Evolutionary conservation across 2,797 vertebrate species (phyloP).

Genomic region (Salmo trutta): DNA sequence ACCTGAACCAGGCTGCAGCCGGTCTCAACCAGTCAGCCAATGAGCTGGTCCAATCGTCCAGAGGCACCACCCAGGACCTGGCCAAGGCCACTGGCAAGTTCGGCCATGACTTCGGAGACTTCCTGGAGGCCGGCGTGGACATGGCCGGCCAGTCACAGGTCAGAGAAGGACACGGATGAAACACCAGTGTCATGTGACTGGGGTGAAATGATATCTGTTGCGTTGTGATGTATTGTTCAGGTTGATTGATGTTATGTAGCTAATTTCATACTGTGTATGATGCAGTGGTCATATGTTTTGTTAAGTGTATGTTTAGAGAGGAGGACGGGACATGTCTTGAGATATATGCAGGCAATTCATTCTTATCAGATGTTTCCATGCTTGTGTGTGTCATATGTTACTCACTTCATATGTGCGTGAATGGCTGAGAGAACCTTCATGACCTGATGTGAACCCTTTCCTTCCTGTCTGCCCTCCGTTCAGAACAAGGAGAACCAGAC

Average conservation of each 20-base stretch:
- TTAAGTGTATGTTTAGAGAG: not conserved
- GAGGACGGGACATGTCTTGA: not conserved
- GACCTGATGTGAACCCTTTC: not conserved
- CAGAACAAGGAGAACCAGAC: slow-evolving; percentile 93
- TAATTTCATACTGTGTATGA: not conserved
- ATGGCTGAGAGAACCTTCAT: not conserved
- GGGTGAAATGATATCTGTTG: not conserved
- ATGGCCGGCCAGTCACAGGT: slow-evolving; percentile 97
- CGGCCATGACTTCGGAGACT: slow-evolving; percentile 91
- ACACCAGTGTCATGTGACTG: not conserved
- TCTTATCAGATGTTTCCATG: not conserved
- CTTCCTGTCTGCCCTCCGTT: not conserved
- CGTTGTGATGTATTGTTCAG: not conserved
- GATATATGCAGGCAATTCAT: not conserved
- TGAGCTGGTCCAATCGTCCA: slow-evolving; percentile 91
- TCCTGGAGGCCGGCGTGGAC: slow-evolving; percentile 93
- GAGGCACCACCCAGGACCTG: slow-evolving; percentile 91
- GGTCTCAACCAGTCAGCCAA: slow-evolving; percentile 95
- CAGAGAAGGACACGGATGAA: not conserved
- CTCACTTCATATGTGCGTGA: too few relatives aligned
- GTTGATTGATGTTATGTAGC: not conserved
- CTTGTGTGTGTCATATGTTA: too few relatives aligned
- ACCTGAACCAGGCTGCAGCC: slow-evolving; percentile 87
- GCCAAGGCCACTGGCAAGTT: slow-evolving; percentile 92
- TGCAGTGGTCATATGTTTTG: not conserved